A percentile compares a stretch with the other conserved stretches of the same genome.
phyloP scores from a whole-genome alignment of 2,888 invertebrate species.

The Leptinotarsa peninsularis region DNA sequence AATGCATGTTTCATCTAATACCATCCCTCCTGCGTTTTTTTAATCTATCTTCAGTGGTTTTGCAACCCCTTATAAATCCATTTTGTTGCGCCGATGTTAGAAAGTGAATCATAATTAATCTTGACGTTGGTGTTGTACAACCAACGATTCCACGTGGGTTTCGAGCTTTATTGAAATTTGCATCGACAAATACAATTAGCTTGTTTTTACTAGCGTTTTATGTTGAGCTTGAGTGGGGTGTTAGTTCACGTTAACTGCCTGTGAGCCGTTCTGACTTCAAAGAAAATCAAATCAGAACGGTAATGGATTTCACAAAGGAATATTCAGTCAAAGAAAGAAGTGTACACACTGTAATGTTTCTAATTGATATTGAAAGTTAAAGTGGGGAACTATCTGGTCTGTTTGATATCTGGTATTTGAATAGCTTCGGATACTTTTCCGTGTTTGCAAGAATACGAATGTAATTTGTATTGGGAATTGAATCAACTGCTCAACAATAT shows the following conservation, averaged over 20 bases:
- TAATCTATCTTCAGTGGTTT: no score
- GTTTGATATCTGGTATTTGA: slow-evolving; percentile 5
- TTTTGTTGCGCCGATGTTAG: background rate
- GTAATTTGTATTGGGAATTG: slow-evolving; percentile 2
- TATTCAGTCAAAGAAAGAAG: slow-evolving; percentile 40
- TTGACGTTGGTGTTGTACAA: slow-evolving; percentile 38
- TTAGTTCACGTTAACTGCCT: slow-evolving; percentile 47
- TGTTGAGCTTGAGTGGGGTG: slow-evolving; percentile 40
- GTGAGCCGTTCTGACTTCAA: slow-evolving; percentile 42
- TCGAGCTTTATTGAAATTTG: slow-evolving; percentile 48
- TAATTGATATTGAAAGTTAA: slow-evolving; percentile 26
- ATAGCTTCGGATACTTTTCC: background rate
- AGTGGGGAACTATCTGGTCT: slow-evolving; percentile 20
- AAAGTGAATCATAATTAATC: slow-evolving; percentile 38
- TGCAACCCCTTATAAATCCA: background rate
- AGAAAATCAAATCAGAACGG: slow-evolving; percentile 48
- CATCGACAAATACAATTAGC: slow-evolving; percentile 51
- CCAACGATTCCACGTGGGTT: slow-evolving; percentile 32
- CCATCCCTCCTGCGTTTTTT: no score
- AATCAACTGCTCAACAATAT: background rate
- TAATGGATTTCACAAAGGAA: slow-evolving; percentile 45
- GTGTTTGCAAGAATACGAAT: background rate
- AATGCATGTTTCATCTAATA: no score
- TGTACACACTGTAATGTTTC: slow-evolving; percentile 22
- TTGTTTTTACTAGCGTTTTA: slow-evolving; percentile 48